Base-by-base conservation (phyloP, 2,797 vertebrate species). In the Synaphobranchus kaupii region DNA sequence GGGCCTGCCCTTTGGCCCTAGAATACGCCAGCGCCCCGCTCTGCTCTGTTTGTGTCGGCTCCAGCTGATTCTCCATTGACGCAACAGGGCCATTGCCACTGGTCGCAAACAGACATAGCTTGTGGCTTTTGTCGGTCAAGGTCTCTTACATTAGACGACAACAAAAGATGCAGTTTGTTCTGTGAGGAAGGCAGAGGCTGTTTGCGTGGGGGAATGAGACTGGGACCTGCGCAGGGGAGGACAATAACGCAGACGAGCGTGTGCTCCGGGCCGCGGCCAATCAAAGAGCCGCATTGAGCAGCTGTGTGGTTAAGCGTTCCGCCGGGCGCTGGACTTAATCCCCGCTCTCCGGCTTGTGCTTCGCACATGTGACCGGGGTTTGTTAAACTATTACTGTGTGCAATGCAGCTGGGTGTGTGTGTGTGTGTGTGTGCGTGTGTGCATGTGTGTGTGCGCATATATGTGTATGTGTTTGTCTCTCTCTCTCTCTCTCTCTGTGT, bases 91-190 rank as follows among this genome's bases (percentile, higher is more conserved):
- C 78, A 88, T 58, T 13, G 25, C 85, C 85, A 83, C 85, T 71
- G 85, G 86, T 54, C 60, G 85, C 83, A 66, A 88, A 50, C n/a
- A 12, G 54, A 80, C 86, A 58, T 56, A 87, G 20, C 83, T 85
- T 76, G 88, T 80, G 86, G 54, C 91, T 13, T 90, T 87, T 88
- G 87, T 91, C 91, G 92, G 86, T 91, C 91, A 88, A 90, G 92
- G 91, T 92, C 93, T 92, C 91, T 90, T 91, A 68, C 88, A 87
- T 91, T 89, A 93, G 92, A 95, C 93, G 93, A 90, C 88, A 71
- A 34, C 88, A 86, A 81, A 89, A 86, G 76, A 91, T 90, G 89
- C 89, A 90, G 89, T 88, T 90, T 91, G 87, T 86, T 90, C 86
- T 89, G 90, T 90, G 92, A 86, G 91, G 90, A 90, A 88, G 88